Evolutionary conservation across 2,113 vertebrate genomes (phyloP).

Genomic region (Oryzias melastigma): DNA sequence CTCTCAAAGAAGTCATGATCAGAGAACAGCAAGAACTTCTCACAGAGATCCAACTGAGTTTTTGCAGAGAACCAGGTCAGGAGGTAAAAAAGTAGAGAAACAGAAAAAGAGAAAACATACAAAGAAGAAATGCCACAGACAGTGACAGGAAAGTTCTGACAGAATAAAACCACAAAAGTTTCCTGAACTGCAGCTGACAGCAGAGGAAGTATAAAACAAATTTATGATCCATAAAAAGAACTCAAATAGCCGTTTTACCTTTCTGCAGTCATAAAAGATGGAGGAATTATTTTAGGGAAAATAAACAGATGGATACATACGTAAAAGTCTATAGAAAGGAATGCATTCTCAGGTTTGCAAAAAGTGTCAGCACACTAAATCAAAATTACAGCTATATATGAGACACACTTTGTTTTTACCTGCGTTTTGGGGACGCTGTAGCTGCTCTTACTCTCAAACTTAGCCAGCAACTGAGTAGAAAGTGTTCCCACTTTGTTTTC

Average conservation of each 20-base stretch:
- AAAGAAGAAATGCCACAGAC: conserved; percentile 1
- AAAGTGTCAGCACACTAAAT: background rate
- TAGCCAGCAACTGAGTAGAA: conserved; percentile 90
- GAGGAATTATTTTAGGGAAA: background rate
- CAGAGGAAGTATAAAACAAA: conserved; percentile 1
- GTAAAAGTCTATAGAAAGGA: too few species aligned
- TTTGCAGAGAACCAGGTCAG: conserved; percentile 40
- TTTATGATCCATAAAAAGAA: background rate
- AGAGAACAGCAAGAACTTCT: conserved; percentile 65
- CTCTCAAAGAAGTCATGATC: conserved; percentile 70
- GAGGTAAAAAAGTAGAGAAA: conserved; percentile 41
- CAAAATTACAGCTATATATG: background rate
- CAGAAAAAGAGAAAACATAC: conserved; percentile 39
- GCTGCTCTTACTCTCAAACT: conserved; percentile 85
- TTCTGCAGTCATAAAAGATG: background rate
- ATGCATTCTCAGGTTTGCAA: too few species aligned
- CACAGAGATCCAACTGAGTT: conserved; percentile 58
- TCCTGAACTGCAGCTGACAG: conserved; percentile 8
- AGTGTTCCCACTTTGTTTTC: conserved; percentile 97
- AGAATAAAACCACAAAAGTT: conserved; percentile 18
- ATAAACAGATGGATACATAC: background rate
- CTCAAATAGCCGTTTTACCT: conserved; percentile 1
- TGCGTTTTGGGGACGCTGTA: conserved; percentile 75
- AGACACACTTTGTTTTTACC: conserved; percentile 72
- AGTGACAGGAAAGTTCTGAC: conserved; percentile 17